A percentile compares a stretch with the other conserved stretches of the same genome.
phyloP scores from a whole-genome alignment of 2,888 invertebrate genomes.

The Tenthredo scrophulariae region DNA sequence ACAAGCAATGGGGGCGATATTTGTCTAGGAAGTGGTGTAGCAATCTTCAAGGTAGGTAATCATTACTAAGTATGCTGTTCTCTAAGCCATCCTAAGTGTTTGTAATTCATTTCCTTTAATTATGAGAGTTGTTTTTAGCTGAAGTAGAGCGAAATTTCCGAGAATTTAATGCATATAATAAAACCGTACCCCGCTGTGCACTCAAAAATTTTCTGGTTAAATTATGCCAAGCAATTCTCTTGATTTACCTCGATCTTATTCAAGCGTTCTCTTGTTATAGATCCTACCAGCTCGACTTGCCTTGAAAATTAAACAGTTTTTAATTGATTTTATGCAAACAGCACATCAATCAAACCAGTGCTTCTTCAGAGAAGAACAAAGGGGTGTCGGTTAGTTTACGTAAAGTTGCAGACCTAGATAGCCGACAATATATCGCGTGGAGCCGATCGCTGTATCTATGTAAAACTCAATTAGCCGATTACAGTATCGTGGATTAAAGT shows the following conservation, averaged over 20 bases:
- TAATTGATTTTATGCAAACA: background rate
- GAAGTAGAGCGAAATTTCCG: background rate
- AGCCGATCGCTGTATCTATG: background rate
- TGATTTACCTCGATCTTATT: background rate
- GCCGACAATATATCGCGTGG: background rate
- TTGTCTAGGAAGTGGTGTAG: background rate
- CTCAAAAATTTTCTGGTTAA: background rate
- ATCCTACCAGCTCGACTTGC: too few relatives aligned
- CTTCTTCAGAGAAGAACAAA: background rate
- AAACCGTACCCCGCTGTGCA: background rate
- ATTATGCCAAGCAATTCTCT: conserved; percentile 14
- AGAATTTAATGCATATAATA: background rate
- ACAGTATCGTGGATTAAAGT: conserved; percentile 19
- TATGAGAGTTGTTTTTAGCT: too few relatives aligned
- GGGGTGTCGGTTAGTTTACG: background rate
- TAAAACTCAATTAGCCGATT: conserved; percentile 17
- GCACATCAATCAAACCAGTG: background rate
- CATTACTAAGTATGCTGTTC: background rate
- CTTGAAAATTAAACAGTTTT: background rate
- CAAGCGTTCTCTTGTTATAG: background rate
- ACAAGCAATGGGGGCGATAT: background rate
- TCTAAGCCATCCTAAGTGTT: conserved; percentile 59
- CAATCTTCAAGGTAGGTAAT: background rate
- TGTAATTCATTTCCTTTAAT: conserved; percentile 63
- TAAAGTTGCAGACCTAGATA: background rate